Conservation (phyloP, 2,797 vertebrate genomes). For the Corythornis leucogaster region DNA sequence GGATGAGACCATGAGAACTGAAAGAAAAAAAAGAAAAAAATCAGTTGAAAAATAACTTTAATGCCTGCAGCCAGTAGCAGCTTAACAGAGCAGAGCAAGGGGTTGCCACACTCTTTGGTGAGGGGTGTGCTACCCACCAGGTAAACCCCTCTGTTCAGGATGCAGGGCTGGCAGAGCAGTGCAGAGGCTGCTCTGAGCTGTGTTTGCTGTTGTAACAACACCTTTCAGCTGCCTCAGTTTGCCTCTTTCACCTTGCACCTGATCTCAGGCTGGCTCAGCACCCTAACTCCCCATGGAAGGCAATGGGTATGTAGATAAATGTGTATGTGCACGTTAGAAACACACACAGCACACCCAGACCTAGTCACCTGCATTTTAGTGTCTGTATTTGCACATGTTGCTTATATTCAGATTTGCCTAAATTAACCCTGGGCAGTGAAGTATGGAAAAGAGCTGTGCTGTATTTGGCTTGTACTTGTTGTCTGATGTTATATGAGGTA, state of each 20-base stretch:
- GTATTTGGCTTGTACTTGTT: constrained; percentile 40
- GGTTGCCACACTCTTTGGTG: not conserved
- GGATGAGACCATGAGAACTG: not conserved
- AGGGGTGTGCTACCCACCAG: not conserved
- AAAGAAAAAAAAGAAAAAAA: not conserved
- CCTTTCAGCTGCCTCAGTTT: not conserved
- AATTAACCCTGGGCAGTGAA: not conserved
- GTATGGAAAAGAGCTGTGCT: constrained; percentile 30
- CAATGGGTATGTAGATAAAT: not conserved
- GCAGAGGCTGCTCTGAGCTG: not conserved
- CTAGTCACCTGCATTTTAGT: not conserved
- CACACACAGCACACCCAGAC: not conserved
- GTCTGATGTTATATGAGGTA: constrained; percentile 43
- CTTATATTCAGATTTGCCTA: not conserved
- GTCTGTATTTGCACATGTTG: constrained; percentile 30
- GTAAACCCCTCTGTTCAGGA: not conserved
- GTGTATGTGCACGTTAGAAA: not conserved
- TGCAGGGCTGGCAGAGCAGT: not conserved
- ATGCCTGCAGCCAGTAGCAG: not conserved
- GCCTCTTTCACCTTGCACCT: not conserved
- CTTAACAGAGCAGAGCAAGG: not conserved
- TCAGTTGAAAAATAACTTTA: not conserved
- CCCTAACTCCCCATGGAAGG: not conserved
- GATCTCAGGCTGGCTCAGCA: not conserved
- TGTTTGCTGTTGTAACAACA: not conserved